Conservation (phyloP, 2,888 invertebrate genomes). For the Trachelus iudaicus region DNA sequence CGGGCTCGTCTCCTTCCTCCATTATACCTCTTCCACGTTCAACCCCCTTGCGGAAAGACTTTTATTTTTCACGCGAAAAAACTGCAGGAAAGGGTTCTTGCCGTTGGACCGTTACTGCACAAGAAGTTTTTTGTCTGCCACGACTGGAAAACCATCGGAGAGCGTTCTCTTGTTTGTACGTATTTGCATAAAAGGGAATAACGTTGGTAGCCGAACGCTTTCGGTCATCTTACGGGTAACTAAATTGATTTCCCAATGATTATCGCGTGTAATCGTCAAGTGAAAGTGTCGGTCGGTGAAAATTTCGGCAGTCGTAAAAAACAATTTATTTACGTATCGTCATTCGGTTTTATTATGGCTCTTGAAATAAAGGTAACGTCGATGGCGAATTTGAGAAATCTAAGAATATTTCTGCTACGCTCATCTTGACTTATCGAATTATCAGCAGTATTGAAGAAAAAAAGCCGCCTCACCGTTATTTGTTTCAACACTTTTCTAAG, state of each 20-base stretch:
- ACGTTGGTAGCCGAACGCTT: slow-evolving; percentile 4
- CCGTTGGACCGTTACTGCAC: slow-evolving; percentile 50
- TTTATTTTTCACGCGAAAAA: slow-evolving; percentile 52
- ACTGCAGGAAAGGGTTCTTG: slow-evolving; percentile 46
- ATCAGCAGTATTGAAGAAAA: background rate
- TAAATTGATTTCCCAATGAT: background rate
- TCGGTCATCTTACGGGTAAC: background rate
- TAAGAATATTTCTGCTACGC: background rate
- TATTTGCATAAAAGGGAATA: slow-evolving; percentile 22
- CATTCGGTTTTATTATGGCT: background rate
- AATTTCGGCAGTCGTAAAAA: background rate
- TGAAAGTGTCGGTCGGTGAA: background rate
- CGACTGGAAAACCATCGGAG: slow-evolving; percentile 26
- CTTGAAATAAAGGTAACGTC: background rate
- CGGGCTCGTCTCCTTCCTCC: slow-evolving; percentile 9
- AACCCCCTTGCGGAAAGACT: slow-evolving; percentile 25
- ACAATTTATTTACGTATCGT: background rate
- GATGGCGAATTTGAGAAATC: background rate
- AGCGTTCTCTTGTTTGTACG: slow-evolving; percentile 18
- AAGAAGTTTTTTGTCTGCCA: slow-evolving; percentile 44
- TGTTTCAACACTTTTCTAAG: background rate
- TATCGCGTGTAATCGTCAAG: background rate
- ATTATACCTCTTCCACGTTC: slow-evolving; percentile 16
- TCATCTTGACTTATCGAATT: background rate
- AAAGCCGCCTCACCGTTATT: background rate